These are phyloP conservation scores for Trissonchulus sp. DNA, from an alignment of 2,888 invertebrate genomes.

Conservation along the genomic window DNA sequence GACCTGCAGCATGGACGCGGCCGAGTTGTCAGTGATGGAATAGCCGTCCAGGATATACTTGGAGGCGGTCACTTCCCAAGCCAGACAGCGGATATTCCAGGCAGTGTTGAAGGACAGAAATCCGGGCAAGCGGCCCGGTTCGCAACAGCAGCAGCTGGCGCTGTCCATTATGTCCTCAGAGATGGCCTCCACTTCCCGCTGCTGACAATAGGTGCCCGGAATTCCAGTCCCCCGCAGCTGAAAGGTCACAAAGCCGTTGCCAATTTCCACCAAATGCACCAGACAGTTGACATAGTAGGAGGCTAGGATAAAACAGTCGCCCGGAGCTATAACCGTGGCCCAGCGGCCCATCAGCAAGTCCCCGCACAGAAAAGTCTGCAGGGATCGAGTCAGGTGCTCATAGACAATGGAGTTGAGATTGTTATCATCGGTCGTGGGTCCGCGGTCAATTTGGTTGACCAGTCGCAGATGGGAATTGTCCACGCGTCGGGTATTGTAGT, in stretches of 20 bases:
- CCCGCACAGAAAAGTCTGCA: constrained; percentile 90
- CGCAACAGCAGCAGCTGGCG: constrained; percentile 84
- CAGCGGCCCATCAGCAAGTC: constrained; percentile 83
- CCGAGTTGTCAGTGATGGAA: constrained; percentile 71
- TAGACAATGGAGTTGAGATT: constrained; percentile 98
- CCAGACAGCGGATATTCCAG: constrained; percentile 91
- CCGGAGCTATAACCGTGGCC: constrained; percentile 83
- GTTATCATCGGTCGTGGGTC: constrained; percentile 67
- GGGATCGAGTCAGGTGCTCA: constrained; percentile 88
- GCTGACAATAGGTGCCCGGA: constrained; percentile 94
- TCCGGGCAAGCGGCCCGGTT: constrained; percentile 77
- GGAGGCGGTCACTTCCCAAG: constrained; percentile 90
- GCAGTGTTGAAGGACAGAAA: constrained; percentile 92
- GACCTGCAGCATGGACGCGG: constrained; percentile 57
- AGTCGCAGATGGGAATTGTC: constrained; percentile 94
- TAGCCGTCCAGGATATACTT: constrained; percentile 97
- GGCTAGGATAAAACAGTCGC: constrained; percentile 95
- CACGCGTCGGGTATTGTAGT: constrained; percentile 75
- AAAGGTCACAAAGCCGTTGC: constrained; percentile 95
- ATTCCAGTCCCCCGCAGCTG: constrained; percentile 95
- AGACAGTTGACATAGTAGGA: constrained; percentile 96
- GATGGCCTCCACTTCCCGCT: constrained; percentile 89
- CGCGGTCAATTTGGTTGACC: constrained; percentile 86
- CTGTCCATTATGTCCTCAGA: constrained; percentile 94
- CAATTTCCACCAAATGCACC: constrained; percentile 93